Evolutionary conservation across 2,113 vertebrate genomes (phyloP), one percentile per base, ranked within the genome.

Genomic region (Pungitius pungitius): DNA sequence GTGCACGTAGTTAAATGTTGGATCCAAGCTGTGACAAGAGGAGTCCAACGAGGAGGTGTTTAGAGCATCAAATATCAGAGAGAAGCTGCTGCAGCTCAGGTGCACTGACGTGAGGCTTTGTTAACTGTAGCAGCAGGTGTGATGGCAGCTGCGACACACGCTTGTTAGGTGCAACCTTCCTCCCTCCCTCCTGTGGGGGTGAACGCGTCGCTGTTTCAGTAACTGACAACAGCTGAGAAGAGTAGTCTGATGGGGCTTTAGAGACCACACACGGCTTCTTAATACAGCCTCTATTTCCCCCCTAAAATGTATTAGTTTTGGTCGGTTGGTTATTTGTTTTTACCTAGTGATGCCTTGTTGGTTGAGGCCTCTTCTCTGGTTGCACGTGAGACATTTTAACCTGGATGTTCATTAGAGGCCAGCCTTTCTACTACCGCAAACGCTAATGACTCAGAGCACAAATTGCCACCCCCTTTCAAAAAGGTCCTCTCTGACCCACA

Each of bases 61-160:
- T 74, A 18, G 74, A 37, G 37, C 33, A 2, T 65, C 60, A 12
- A 60, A 57, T 9, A 30, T 15, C 56, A 30, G 65, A 27, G 2
- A 30, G 35, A 43, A 67, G 71, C 63, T n/a, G 4, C 58, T 0
- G 12, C 56, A 56, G 68, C 68, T 45, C 67, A 67, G 73, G 69
- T 69, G 77, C 69, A 42, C 74, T 12, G 60, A 82, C 62, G 60
- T 52, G 40, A 52, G 68, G 52, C 77, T 82, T 56, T 78, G 66
- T 79, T 73, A 59, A 43, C 58, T 26, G 73, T 11, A 74, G 55
- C 71, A 67, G 58, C 64, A 79, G 80, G 57, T 81, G 77, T 60
- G 73, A 74, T 9, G 56, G 64, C 78, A 82, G 73, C 65, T 81
- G 82, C 80, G 47, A 74, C 73, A 56, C 65, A 55, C 64, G 68